Base-by-base conservation (phyloP, 2,888 invertebrate genomes). In the Endotricha flammealis region DNA sequence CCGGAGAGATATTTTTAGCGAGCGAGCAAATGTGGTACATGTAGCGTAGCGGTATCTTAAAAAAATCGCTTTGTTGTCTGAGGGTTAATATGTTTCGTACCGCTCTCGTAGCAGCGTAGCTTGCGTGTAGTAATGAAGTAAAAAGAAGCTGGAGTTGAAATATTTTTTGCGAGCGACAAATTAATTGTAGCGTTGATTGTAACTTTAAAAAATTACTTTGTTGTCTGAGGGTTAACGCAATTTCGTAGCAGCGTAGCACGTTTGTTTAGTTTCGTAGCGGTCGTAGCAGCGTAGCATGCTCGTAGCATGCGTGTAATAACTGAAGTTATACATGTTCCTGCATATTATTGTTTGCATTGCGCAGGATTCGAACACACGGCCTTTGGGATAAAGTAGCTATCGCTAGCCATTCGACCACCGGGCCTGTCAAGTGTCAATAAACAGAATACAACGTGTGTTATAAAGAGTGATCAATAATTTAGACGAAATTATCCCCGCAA, bases 391-490 rank as follows among this genome's bases (percentile, higher is more conserved):
- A n/a, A n/a, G n/a, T n/a, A n/a, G n/a, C n/a, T n/a, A n/a, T n/a
- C n/a, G n/a, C n/a, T n/a, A n/a, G n/a, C n/a, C n/a, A n/a, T n/a
- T n/a, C n/a, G n/a, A n/a, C n/a, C n/a, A n/a, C n/a, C n/a, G n/a
- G n/a, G n/a, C n/a, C n/a, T n/a, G n/a, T n/a, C n/a, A n/a, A n/a
- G n/a, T n/a, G n/a, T n/a, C n/a, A n/a, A n/a, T n/a, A n/a, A n/a
- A n/a, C n/a, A n/a, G n/a, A n/a, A n/a, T n/a, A n/a, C n/a, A n/a
- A n/a, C n/a, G n/a, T n/a, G n/a, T n/a, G 25, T 10, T 9, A 47
- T 51, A 57, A 43, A 14, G 29, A 61, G 57, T 60, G 53, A 59
- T 59, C 60, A 57, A 64, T 67, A 67, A 67, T 67, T n/a, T 65
- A 64, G 64, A 61, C 52, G 52, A 50, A 58, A 60, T 54, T 55